Evolutionary conservation across 2,797 vertebrate species (phyloP), one percentile per base, ranked within the genome.

Genomic region (Emys orbicularis): DNA sequence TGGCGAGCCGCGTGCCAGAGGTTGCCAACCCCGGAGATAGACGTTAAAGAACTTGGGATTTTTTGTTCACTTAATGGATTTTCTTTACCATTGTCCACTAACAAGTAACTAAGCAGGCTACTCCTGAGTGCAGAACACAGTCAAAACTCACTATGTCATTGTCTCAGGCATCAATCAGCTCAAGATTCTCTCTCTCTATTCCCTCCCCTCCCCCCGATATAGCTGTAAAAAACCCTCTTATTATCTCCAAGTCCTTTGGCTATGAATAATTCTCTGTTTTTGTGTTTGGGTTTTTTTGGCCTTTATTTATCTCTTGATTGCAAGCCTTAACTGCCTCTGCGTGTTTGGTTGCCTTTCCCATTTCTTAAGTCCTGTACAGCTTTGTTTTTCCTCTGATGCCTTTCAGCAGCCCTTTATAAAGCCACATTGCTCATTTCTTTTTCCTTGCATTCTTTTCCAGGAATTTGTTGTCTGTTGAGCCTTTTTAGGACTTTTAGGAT

Each of bases 121-220:
- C 90, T 79, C 41, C 81, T 27, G 76, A 59, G 11, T 94, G 88
- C 29, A 86, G 29, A 88, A 90, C 80, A 31, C 8, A 44, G 92
- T 37, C 10, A 57, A 90, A 94, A 87, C 0, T 5, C 41, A 79
- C 41, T 65, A 12, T 72, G 27, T 74, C 72, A 65, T 23, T 74
- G 25, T 91, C 81, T 88, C 56, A 81, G 47, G 21, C 21, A 34
- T 53, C 83, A 79, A 29, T 37, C 61, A 90, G 65, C 79, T 91
- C 88, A 87, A 57, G 50, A 74, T 9, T 68, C 27, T 56, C 5
- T 83, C 47, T 86, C 50, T 37, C 72, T 50, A 50, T 13, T 50
- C 41, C n/a, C 18, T 56, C 92, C 95, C 65, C 82, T 85, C n/a
- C 77, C 21, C 23, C 87, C 91, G 15, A 94, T 92, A 21, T 29